phyloP scores from a whole-genome alignment of 2,888 invertebrate species.

The Cremastinae sp. region DNA sequence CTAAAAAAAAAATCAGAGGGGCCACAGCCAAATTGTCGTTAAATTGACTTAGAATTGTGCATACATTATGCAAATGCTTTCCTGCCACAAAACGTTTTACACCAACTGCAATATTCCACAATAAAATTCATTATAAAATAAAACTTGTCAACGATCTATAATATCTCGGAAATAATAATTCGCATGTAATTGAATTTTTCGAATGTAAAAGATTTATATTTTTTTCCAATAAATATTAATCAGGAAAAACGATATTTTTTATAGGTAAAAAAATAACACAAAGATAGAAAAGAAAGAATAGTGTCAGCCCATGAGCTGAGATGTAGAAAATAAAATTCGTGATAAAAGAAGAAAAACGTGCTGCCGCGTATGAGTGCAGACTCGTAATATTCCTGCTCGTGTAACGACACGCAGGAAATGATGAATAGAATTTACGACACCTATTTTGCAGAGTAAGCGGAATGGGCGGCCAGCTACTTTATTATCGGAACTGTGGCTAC shows the following conservation, averaged over 20 bases:
- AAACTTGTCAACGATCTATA: too few relatives aligned
- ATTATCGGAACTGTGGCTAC: slow-evolving; percentile 67
- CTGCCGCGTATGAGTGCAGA: slow-evolving; percentile 53
- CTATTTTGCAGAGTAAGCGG: slow-evolving; percentile 68
- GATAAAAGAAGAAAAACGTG: slow-evolving; percentile 18
- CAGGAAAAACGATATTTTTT: neutral
- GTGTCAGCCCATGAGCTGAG: neutral
- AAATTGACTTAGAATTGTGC: too few relatives aligned
- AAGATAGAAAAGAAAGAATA: neutral
- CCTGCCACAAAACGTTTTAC: too few relatives aligned
- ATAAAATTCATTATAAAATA: too few relatives aligned
- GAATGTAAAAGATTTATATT: neutral
- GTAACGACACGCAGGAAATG: slow-evolving; percentile 66
- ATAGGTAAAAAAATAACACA: too few relatives aligned
- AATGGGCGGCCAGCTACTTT: slow-evolving; percentile 66
- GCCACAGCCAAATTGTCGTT: too few relatives aligned
- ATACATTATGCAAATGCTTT: too few relatives aligned
- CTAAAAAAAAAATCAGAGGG: too few relatives aligned
- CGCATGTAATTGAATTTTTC: too few relatives aligned
- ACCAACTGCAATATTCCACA: too few relatives aligned
- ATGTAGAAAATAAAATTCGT: neutral
- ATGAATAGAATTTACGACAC: slow-evolving; percentile 72
- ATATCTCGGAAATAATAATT: too few relatives aligned
- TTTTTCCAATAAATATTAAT: neutral
- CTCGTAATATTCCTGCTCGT: slow-evolving; percentile 61